Percentiles rank a stretch among this genome's conserved stretches.
These are phyloP conservation scores for Apamea crenata DNA, from an alignment of 2,888 invertebrate species.

Conservation along the genomic window DNA sequence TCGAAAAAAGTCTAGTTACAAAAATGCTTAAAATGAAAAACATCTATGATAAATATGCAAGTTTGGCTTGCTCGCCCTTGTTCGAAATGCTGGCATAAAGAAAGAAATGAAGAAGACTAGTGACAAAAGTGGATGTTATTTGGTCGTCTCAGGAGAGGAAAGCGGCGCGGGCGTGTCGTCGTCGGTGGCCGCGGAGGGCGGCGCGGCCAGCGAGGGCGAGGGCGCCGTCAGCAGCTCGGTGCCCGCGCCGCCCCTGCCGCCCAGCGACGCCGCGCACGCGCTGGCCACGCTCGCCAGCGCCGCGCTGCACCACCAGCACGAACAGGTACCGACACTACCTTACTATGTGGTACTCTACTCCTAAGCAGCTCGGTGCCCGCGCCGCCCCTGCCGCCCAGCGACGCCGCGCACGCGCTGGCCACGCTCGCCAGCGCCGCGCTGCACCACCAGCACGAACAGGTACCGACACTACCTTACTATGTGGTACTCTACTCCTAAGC, in stretches of 20 bases:
- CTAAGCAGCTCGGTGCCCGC: constrained; percentile 78
- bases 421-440: constrained; percentile 94
- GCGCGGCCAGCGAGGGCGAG: constrained; percentile 72
- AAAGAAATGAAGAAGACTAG: not conserved
- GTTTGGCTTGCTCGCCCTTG: not conserved
- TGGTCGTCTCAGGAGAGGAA: constrained; percentile 75
- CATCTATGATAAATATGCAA: not conserved
- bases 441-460: constrained; percentile 86
- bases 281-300: constrained; percentile 94
- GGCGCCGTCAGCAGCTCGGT: constrained; percentile 81
- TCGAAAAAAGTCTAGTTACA: not conserved
- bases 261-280: constrained; percentile 91
- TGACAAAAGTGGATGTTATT: not conserved
- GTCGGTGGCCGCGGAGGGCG: constrained; percentile 74
- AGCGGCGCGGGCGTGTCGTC: constrained; percentile 82
- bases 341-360: not conserved
- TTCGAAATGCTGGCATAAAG: not conserved
- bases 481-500: constrained; percentile 61
- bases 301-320: constrained; percentile 90
- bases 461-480: constrained; percentile 36
- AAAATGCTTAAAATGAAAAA: not conserved
- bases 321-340: constrained; percentile 73
- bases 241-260: constrained; percentile 82
- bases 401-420: constrained; percentile 92
- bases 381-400: constrained; percentile 85